Conservation (phyloP, 2,888 invertebrate genomes). For the Lissocephala sabroskyi region DNA sequence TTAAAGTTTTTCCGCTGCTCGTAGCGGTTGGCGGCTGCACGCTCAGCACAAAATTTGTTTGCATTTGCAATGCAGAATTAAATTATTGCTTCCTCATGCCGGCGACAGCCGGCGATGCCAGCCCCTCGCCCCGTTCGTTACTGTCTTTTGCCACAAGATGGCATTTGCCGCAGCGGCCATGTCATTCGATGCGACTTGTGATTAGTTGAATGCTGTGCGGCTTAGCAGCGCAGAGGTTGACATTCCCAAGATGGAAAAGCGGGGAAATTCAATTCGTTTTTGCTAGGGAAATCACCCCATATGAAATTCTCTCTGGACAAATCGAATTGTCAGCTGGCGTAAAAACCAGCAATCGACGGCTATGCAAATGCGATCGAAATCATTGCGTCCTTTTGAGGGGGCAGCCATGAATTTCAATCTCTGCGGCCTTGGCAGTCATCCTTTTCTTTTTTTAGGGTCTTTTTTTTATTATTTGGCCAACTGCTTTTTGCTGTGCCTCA, state of each 20-base stretch:
- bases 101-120: slow-evolving; percentile 15
- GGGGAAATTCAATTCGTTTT: too few relatives aligned
- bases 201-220: slow-evolving; percentile 30
- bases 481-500: too few relatives aligned
- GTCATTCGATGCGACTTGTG: slow-evolving; percentile 47
- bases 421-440: too few relatives aligned
- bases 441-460: too few relatives aligned
- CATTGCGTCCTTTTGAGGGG: too few relatives aligned
- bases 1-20: slow-evolving; percentile 33
- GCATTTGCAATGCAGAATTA: slow-evolving; percentile 59
- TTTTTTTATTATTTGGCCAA: too few relatives aligned
- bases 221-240: background rate
- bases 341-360: too few relatives aligned
- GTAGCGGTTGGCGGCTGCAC: slow-evolving; percentile 28
- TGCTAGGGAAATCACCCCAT: too few relatives aligned
- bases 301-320: too few relatives aligned
- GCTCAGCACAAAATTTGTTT: slow-evolving; percentile 55
- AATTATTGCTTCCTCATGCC: slow-evolving; percentile 59
- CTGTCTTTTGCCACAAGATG: slow-evolving; percentile 13
- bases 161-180: slow-evolving; percentile 47
- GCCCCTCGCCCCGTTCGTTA: slow-evolving; percentile 7
- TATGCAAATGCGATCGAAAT: too few relatives aligned
- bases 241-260: background rate
- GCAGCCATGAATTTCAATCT: too few relatives aligned
- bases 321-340: too few relatives aligned